Base-by-base conservation (phyloP, 2,888 invertebrate species). In the Caradrina kadenii region DNA sequence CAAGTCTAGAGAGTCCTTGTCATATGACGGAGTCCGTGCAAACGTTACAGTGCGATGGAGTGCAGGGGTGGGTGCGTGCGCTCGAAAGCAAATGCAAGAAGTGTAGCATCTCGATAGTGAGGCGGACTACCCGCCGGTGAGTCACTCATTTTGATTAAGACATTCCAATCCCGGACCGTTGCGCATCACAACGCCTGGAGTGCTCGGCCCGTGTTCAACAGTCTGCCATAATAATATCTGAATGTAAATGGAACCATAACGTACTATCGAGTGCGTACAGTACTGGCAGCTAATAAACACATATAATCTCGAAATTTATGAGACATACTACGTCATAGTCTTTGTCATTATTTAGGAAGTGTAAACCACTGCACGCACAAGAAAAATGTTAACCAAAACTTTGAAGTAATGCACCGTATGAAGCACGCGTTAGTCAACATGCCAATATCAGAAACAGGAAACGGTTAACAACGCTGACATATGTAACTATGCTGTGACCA, bases 381-480 rank as follows among this genome's bases (percentile, higher is more conserved):
- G 15, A 65, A 65, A 6, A 19, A 70, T 63, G 13, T 19, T 10
- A 39, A 50, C 11, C 45, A 56, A 67, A 35, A 58, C 31, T 26
- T 48, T 62, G 10, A 42, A 56, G 64, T 45, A 52, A 63, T 69
- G 48, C 53, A 19, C 53, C 11, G 19, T 49, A 69, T 52, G 22
- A 56, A 67, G 56, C 67, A 68, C 66, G 67, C n/a, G 48, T 72
- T 79, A 77, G 55, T 81, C 59, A 70, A 71, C 69, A 79, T 75
- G 70, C 63, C 70, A 68, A 73, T 76, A 80, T 72, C 81, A 74
- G 67, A 75, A 76, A 74, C 74, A 81, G 78, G 81, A 84, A 79
- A 73, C 72, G 79, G 65, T 77, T 55, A 78, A 80, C 80, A 68
- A 68, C 54, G 53, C 53, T 69, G 58, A 68, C 67, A 65, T 75